phyloP scores from a whole-genome alignment of 2,888 invertebrate genomes.

The Clivina fossor region DNA sequence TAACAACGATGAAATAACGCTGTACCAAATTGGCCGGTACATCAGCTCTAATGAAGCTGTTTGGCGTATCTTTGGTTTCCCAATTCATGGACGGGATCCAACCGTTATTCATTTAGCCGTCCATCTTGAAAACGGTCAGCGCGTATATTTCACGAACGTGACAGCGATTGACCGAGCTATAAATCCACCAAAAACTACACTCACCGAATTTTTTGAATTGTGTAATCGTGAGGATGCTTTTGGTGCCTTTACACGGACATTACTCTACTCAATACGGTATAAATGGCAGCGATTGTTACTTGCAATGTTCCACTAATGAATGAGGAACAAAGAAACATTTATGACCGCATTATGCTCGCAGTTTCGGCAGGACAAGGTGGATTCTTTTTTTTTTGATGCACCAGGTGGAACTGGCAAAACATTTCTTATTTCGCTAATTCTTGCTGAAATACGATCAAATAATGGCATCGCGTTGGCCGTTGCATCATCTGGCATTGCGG shows the following conservation, averaged over 20 bases:
- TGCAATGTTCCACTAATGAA: no score
- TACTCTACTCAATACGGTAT: conserved; percentile 30
- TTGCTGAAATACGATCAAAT: conserved; percentile 46
- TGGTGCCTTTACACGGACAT: conserved; percentile 35
- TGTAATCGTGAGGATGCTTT: conserved; percentile 27
- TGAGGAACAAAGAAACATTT: no score
- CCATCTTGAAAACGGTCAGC: conserved; percentile 38
- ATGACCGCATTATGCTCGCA: conserved; percentile 34
- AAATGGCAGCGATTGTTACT: no score
- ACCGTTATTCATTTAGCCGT: conserved; percentile 44
- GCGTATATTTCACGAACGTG: conserved; percentile 14
- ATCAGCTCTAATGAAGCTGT: conserved; percentile 43
- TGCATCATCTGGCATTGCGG: conserved; percentile 51
- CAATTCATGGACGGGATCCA: conserved; percentile 43
- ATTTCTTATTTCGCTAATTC: conserved; percentile 48
- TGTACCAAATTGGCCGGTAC: conserved; percentile 42
- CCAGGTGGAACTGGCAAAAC: conserved; percentile 50
- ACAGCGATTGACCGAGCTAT: conserved; percentile 38
- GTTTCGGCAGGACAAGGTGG: conserved; percentile 34
- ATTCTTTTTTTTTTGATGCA: conserved; percentile 40
- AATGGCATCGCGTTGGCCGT: conserved; percentile 40
- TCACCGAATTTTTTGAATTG: conserved; percentile 40
- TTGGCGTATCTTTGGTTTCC: conserved; percentile 39
- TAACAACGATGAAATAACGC: conserved; percentile 40
- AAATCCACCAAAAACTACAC: conserved; percentile 42